A percentile compares a stretch with the other conserved stretches of the same genome.
Conservation (phyloP, 2,888 invertebrate species). For the Lordiphosa fenestrarum region DNA sequence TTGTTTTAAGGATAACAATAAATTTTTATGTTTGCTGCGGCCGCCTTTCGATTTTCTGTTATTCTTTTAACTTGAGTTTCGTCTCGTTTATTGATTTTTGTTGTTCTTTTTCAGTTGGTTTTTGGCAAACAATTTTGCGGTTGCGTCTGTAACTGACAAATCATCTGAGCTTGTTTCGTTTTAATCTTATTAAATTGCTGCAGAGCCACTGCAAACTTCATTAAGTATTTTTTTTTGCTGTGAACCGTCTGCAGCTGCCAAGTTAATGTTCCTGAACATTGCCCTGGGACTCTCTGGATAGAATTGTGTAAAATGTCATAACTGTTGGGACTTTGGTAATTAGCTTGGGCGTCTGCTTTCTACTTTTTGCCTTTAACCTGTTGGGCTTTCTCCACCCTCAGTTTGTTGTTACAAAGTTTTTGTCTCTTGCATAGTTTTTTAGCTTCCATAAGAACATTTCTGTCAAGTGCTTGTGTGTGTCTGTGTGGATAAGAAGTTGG, state of each 20-base stretch:
- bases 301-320: conserved; percentile 55
- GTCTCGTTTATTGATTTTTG: conserved; percentile 9
- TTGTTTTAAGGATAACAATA: conserved; percentile 68
- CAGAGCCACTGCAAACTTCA: conserved; percentile 48
- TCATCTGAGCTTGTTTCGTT: conserved; percentile 51
- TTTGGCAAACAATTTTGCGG: conserved; percentile 31
- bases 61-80: conserved; percentile 29
- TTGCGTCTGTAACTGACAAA: conserved; percentile 51
- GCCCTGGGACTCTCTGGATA: conserved; percentile 8
- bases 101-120: conserved; percentile 16
- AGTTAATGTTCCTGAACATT: conserved; percentile 59
- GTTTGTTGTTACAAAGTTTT: conserved; percentile 12
- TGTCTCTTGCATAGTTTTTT: conserved; percentile 35
- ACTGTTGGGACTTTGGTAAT: conserved; percentile 38
- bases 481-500: neutral
- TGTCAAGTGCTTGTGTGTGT: conserved; percentile 13
- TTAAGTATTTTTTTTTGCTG: conserved; percentile 32
- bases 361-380: conserved; percentile 44
- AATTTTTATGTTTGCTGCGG: conserved; percentile 65
- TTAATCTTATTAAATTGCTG: conserved; percentile 58
- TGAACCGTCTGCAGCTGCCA: conserved; percentile 29
- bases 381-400: conserved; percentile 34
- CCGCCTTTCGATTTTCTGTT: conserved; percentile 38
- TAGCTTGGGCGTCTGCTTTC: conserved; percentile 35
- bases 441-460: conserved; percentile 14